These are phyloP conservation scores for Zygogramma bicolorata DNA, from an alignment of 2,888 invertebrate genomes.

Conservation along the genomic window DNA sequence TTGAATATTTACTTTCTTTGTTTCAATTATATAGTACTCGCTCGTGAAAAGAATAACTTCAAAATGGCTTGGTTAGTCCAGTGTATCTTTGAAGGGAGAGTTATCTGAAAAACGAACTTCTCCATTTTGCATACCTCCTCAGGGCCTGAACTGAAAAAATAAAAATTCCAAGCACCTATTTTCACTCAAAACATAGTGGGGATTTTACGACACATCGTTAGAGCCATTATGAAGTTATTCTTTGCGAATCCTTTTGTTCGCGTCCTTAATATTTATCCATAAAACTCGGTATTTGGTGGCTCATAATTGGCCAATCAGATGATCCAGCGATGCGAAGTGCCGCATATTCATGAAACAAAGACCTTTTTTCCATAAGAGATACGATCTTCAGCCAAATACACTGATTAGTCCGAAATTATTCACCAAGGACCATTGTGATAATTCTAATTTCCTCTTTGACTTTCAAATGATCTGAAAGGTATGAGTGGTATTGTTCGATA, in stretches of 20 bases:
- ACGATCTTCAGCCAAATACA: constrained; percentile 38
- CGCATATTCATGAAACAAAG: constrained; percentile 45
- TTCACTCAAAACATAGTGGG: background rate
- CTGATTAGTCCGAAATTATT: constrained; percentile 44
- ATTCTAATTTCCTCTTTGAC: constrained; percentile 14
- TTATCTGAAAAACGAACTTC: too few relatives aligned
- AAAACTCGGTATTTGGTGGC: constrained; percentile 29
- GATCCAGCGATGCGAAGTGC: constrained; percentile 45
- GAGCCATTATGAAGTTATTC: background rate
- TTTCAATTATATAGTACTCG: too few relatives aligned
- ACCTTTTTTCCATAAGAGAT: constrained; percentile 44
- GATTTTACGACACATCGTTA: background rate
- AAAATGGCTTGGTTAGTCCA: too few relatives aligned
- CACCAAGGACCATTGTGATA: constrained; percentile 38
- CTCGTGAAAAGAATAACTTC: too few relatives aligned
- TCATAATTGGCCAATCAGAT: constrained; percentile 45
- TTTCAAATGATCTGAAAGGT: constrained; percentile 10
- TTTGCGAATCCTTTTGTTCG: background rate
- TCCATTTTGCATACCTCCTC: background rate
- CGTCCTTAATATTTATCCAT: constrained; percentile 31
- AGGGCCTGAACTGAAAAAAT: background rate
- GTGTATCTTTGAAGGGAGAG: too few relatives aligned
- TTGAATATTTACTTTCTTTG: too few relatives aligned
- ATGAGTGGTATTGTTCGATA: background rate
- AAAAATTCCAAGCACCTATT: background rate